Conservation (phyloP, 2,797 vertebrate genomes). For the Dermochelys coriacea region DNA sequence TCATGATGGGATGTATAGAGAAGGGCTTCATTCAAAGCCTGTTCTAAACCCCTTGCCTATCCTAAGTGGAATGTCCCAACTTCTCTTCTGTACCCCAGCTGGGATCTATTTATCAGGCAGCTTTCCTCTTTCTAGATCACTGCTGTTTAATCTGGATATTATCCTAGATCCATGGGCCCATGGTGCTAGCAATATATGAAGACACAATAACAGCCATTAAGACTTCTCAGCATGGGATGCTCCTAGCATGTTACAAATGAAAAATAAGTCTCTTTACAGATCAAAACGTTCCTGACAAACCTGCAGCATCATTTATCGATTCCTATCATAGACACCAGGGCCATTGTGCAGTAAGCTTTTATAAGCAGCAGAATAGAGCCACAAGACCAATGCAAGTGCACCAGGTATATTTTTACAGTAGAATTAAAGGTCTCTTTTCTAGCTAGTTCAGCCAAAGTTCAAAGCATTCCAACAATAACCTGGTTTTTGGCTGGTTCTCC, state of each 20-base stretch:
- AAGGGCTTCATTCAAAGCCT: neutral
- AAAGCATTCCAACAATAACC: neutral
- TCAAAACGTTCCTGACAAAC: neutral
- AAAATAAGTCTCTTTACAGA: neutral
- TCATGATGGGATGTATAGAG: neutral
- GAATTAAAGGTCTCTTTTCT: neutral
- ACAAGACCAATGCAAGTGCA: neutral
- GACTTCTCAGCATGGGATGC: neutral
- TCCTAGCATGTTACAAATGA: neutral
- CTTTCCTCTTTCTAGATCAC: neutral
- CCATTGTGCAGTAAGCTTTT: neutral
- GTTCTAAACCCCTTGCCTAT: neutral
- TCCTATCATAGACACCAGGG: neutral
- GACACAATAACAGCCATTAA: neutral
- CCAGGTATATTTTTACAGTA: neutral
- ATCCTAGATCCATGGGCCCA: too few relatives aligned
- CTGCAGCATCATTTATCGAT: neutral
- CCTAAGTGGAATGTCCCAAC: neutral
- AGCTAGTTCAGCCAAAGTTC: neutral
- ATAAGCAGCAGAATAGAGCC: neutral
- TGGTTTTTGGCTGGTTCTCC: neutral
- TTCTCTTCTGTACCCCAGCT: neutral
- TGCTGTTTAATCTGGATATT: neutral
- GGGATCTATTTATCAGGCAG: neutral
- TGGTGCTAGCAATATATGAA: neutral